Evolutionary conservation across 2,888 invertebrate species (phyloP).

Genomic region (Cheilosia pagana): DNA sequence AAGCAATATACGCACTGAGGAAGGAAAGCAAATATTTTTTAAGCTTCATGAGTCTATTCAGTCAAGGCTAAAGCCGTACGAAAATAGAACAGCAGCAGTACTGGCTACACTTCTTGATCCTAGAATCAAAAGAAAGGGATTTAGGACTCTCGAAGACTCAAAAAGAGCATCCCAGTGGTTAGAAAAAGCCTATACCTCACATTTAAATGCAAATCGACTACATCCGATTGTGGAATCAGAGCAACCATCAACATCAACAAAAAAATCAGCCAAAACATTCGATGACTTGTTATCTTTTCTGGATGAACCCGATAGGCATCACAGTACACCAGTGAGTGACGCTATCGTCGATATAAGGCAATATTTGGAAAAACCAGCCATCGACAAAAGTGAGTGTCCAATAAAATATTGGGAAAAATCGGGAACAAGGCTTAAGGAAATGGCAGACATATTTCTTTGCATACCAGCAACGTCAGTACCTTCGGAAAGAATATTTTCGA

Average conservation of each 20-base stretch:
- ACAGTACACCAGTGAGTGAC: slow-evolving; percentile 27
- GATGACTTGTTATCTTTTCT: not conserved
- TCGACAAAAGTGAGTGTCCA: slow-evolving; percentile 1
- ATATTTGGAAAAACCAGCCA: slow-evolving; percentile 25
- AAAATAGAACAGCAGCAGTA: slow-evolving; percentile 17
- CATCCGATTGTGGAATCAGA: too few relatives aligned
- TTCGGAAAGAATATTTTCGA: slow-evolving; percentile 11
- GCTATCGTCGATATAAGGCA: slow-evolving; percentile 25
- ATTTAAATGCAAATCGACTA: too few relatives aligned
- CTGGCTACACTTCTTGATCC: slow-evolving; percentile 4
- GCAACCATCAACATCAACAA: too few relatives aligned
- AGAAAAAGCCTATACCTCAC: too few relatives aligned
- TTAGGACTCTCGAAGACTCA: slow-evolving; percentile 6
- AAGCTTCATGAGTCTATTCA: not conserved
- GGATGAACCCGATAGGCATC: slow-evolving; percentile 16
- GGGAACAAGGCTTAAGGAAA: slow-evolving; percentile 13
- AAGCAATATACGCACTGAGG: too few relatives aligned
- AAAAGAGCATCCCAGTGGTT: slow-evolving; percentile 9
- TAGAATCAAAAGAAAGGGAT: slow-evolving; percentile 26
- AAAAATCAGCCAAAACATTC: too few relatives aligned
- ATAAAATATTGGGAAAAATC: slow-evolving; percentile 5
- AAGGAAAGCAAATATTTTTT: not conserved
- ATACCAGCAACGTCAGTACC: slow-evolving; percentile 15
- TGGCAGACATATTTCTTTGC: slow-evolving; percentile 16
- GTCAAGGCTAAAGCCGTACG: slow-evolving; percentile 7